Evolutionary conservation across 2,888 invertebrate genomes (phyloP), one percentile per base, ranked within the genome.

Genomic region (Calliphora vomitoria): DNA sequence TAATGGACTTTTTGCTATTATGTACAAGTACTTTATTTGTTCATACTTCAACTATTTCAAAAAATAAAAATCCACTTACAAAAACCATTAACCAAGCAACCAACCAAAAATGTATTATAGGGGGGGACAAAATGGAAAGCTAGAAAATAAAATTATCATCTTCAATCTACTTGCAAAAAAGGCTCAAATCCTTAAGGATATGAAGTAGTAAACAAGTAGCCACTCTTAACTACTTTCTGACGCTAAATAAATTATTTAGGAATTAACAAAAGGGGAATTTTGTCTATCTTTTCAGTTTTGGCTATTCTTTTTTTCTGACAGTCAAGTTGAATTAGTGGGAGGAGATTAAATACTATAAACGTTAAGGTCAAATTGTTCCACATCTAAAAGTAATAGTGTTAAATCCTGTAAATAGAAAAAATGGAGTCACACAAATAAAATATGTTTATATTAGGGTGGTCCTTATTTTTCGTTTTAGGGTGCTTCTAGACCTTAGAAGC

Each of bases 231-330:
- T 41, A 25, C 60, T 68, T 75, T 35, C 64, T 20, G 31, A 10
- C n/a, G 72, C 64, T 71, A 72, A 72, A 64, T 50, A 71, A 72
- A 71, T 69, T 80, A 50, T 71, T 64, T 58, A 13, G 31, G 55
- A 68, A 18, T 71, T 53, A 71, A 44, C 10, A 50, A 50, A 71
- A 72, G 64, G 41, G 71, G 41, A 44, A 25, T 72, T 62, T 53
- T 25, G 53, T 38, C 44, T 44, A 55, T 20, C 55, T 55, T 53
- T 68, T 13, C 20, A 18, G 15, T 64, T 66, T 6, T 53, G 8
- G 20, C 25, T 25, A 25, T 25, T 20, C n/a, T 11, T 20, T 8
- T 20, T 68, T 25, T 53, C 53, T 50, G 53, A 6, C 18, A n/a
- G 25, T 68, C 13, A 55, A n/a, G 35, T 69, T 53, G 38, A 2